These are phyloP conservation scores for Indicator indicator DNA, from an alignment of 2,113 vertebrate genomes.

Conservation along the genomic window DNA sequence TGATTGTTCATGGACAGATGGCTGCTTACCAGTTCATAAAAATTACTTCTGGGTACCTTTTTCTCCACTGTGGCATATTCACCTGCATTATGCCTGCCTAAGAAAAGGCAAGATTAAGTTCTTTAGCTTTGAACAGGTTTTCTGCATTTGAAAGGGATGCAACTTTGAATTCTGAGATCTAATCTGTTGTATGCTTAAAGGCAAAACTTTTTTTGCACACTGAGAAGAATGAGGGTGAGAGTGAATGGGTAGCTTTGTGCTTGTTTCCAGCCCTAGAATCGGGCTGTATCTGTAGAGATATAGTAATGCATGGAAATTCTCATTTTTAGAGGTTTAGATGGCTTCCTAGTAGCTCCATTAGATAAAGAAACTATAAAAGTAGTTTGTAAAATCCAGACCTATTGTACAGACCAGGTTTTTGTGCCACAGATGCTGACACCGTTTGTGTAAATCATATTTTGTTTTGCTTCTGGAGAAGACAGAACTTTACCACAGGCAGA, in stretches of 20 bases:
- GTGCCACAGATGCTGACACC: background rate
- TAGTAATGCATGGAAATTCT: fast-evolving
- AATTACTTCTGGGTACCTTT: slow-evolving; percentile 29
- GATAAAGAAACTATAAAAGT: background rate
- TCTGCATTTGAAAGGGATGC: background rate
- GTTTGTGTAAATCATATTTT: background rate
- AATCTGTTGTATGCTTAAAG: background rate
- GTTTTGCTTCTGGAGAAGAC: background rate
- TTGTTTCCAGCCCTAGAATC: background rate
- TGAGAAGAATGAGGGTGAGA: background rate
- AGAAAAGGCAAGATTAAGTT: background rate
- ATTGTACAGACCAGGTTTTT: background rate
- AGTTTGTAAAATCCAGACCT: background rate
- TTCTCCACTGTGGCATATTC: background rate
- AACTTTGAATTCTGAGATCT: background rate
- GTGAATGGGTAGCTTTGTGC: background rate
- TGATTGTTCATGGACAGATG: slow-evolving; percentile 51
- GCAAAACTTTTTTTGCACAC: background rate
- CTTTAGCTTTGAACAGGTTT: background rate
- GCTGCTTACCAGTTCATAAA: slow-evolving; percentile 45
- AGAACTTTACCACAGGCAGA: background rate
- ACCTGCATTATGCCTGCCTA: background rate
- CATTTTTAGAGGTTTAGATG: background rate
- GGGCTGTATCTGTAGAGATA: background rate
- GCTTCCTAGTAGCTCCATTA: background rate